These are phyloP conservation scores for Meta bourneti DNA, from an alignment of 2,888 invertebrate genomes.

Conservation along the genomic window DNA sequence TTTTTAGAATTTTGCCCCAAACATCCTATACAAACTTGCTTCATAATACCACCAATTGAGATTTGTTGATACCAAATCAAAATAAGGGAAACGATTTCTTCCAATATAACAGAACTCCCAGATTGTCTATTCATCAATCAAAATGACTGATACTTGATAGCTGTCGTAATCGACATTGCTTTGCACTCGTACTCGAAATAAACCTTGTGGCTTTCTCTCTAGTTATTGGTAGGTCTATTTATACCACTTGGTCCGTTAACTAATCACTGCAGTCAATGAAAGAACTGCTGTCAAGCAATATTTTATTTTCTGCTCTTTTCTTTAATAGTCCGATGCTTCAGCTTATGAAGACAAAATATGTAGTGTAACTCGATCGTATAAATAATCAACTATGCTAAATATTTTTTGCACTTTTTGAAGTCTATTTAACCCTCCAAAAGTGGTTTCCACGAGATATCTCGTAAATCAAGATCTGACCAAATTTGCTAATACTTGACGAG, in stretches of 20 bases:
- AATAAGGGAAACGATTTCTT: not conserved
- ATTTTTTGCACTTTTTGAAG: too few species aligned
- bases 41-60: not conserved
- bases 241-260: not conserved
- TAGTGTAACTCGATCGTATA: not conserved
- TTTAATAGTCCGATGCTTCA: not conserved
- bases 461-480: too few species aligned
- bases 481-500: too few species aligned
- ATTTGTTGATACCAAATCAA: not conserved
- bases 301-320: not conserved
- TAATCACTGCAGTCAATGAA: not conserved
- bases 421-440: too few species aligned
- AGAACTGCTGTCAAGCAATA: not conserved
- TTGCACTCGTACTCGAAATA: not conserved
- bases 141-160: not conserved
- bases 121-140: not conserved
- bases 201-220: not conserved
- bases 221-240: not conserved
- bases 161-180: slow-evolving; percentile 1
- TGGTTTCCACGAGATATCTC: too few species aligned
- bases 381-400: too few species aligned
- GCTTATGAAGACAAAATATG: not conserved
- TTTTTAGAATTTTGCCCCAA: too few species aligned
- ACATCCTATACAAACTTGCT: too few species aligned
- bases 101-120: not conserved